Percentiles rank a stretch among this genome's conserved stretches.
phyloP scores from a whole-genome alignment of 2,888 invertebrate genomes.

The Coenonympha glycerion region DNA sequence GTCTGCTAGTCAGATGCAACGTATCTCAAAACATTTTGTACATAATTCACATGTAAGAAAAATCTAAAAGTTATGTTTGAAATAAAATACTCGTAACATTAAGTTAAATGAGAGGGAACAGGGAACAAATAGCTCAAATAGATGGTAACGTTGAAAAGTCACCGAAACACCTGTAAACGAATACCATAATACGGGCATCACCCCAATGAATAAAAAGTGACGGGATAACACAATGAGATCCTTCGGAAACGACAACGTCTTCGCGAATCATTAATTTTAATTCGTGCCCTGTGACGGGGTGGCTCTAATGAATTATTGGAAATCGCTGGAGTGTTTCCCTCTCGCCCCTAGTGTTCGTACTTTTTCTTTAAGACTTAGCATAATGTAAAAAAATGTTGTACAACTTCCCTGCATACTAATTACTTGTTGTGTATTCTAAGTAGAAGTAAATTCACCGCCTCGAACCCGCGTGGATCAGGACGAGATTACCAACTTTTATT shows the following conservation, averaged over 20 bases:
- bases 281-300: constrained; percentile 68
- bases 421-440: constrained; percentile 68
- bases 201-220: constrained; percentile 66
- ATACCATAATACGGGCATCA: constrained; percentile 51
- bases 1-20: no score
- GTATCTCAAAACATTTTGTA: no score
- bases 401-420: constrained; percentile 71
- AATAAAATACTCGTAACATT: neutral
- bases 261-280: constrained; percentile 76
- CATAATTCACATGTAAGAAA: neutral
- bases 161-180: constrained; percentile 57
- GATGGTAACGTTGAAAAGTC: constrained; percentile 40
- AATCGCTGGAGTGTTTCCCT: constrained; percentile 60
- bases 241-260: constrained; percentile 57
- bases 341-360: constrained; percentile 51
- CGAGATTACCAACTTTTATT: constrained; percentile 70
- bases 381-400: constrained; percentile 74
- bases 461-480: constrained; percentile 55
- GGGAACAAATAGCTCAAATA: constrained; percentile 28
- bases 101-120: neutral
- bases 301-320: constrained; percentile 74
- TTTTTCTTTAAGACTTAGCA: constrained; percentile 71
- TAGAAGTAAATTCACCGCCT: constrained; percentile 56
- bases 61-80: neutral
- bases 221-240: constrained; percentile 63